A percentile compares a stretch with the other conserved stretches of the same genome.
phyloP scores from a whole-genome alignment of 2,888 invertebrate species.

The Theodoxus fluviatilis region DNA sequence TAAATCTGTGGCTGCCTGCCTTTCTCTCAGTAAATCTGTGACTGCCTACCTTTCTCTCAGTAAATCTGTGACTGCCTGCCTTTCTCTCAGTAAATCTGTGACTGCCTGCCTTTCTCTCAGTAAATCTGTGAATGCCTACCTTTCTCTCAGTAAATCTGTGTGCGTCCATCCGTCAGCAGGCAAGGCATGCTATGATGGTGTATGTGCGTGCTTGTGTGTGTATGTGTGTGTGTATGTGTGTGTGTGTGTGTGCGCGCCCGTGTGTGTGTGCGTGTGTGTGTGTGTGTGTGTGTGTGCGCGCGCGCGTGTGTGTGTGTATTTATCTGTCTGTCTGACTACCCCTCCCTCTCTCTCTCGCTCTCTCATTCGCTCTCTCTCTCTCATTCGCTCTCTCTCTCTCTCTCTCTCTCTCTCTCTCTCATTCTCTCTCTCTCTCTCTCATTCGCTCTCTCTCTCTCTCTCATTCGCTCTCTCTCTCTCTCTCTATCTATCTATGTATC shows the following conservation, averaged over 20 bases:
- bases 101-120: not conserved
- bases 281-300: not conserved
- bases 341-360: conserved; percentile 14
- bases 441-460: not conserved
- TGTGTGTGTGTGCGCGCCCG: conserved; percentile 14
- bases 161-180: too few species aligned
- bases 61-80: not conserved
- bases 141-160: too few species aligned
- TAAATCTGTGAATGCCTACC: too few species aligned
- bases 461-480: not conserved
- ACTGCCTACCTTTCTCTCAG: not conserved
- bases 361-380: conserved; percentile 18
- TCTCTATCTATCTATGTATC: not conserved
- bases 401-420: conserved; percentile 22
- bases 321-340: conserved; percentile 1
- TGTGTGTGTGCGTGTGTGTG: not conserved
- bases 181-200: not conserved
- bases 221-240: conserved; percentile 14
- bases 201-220: not conserved
- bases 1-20: not conserved
- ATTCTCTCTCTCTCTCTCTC: conserved; percentile 15
- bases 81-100: not conserved
- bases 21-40: not conserved
- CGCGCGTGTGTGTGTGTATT: not conserved
- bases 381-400: conserved; percentile 22